Evolutionary conservation across 2,797 vertebrate species (phyloP).

Genomic region (Fundulus diaphanus): DNA sequence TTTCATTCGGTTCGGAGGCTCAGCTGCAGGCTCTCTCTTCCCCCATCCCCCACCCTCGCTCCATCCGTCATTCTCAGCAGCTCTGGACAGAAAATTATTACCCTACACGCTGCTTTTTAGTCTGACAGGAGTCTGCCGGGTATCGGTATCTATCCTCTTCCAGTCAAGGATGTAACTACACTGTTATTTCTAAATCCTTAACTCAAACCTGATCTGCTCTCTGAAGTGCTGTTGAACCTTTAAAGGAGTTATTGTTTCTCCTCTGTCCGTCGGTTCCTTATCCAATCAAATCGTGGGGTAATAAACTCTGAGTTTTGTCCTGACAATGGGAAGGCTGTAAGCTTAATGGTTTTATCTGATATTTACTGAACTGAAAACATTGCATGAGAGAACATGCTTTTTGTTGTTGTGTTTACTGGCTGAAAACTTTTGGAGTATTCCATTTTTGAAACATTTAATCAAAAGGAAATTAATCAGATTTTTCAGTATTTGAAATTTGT

Average conservation of each 20-base stretch:
- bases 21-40: slow-evolving; percentile 60
- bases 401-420: neutral
- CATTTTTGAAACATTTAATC: neutral
- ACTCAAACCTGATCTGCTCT: no score
- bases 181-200: no score
- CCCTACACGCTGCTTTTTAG: slow-evolving; percentile 38
- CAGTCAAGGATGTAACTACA: no score
- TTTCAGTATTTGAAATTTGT: no score
- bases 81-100: slow-evolving; percentile 68
- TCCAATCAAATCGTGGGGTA: neutral
- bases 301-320: neutral
- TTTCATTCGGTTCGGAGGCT: slow-evolving; percentile 81
- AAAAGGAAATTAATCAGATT: neutral
- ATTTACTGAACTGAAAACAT: neutral
- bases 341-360: neutral
- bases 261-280: neutral
- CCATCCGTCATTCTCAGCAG: slow-evolving; percentile 60
- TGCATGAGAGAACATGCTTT: neutral
- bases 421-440: neutral
- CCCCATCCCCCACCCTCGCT: slow-evolving; percentile 61
- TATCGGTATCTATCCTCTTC: no score
- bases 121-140: slow-evolving; percentile 48
- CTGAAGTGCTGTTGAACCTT: no score
- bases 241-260: no score
- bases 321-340: neutral